A percentile compares a stretch with the other conserved stretches of the same genome.
These are phyloP conservation scores for Tachysurus vachellii DNA, from an alignment of 2,113 vertebrate genomes.

Conservation along the genomic window DNA sequence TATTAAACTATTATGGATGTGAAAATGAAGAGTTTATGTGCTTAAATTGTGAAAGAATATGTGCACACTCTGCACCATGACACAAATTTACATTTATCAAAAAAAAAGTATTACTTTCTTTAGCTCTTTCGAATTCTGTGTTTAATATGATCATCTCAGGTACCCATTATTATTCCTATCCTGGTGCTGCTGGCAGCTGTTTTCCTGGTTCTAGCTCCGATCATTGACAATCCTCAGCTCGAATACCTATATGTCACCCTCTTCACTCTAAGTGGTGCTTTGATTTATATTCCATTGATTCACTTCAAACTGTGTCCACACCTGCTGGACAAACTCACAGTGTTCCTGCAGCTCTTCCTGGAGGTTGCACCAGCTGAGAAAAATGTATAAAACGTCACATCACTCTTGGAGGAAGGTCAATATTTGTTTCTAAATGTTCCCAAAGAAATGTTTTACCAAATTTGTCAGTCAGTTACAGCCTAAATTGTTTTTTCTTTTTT, in stretches of 20 bases:
- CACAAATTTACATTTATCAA: background rate
- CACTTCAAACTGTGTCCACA: constrained; percentile 74
- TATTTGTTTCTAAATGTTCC: background rate
- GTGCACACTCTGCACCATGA: background rate
- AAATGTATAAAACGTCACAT: constrained; percentile 60
- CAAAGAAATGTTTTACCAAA: too few species aligned
- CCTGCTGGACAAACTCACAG: constrained; percentile 72
- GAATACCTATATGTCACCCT: constrained; percentile 82
- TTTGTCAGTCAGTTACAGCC: too few species aligned
- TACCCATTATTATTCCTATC: constrained; percentile 81
- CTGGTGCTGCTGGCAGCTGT: constrained; percentile 77
- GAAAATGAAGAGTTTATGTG: background rate
- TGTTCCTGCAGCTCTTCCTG: constrained; percentile 85
- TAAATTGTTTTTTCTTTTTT: too few species aligned
- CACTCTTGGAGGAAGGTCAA: background rate
- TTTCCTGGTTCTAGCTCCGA: constrained; percentile 82
- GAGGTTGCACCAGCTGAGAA: constrained; percentile 80
- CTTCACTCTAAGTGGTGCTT: constrained; percentile 79
- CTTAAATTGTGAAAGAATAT: background rate
- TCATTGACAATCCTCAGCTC: constrained; percentile 78
- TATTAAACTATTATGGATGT: background rate
- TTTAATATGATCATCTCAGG: constrained; percentile 62
- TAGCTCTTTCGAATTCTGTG: background rate
- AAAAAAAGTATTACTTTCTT: background rate
- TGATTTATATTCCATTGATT: constrained; percentile 83